A percentile compares a stretch with the other conserved stretches of the same genome.
phyloP scores from a whole-genome alignment of 2,888 invertebrate species.

The Harpagoxenus sublaevis region DNA sequence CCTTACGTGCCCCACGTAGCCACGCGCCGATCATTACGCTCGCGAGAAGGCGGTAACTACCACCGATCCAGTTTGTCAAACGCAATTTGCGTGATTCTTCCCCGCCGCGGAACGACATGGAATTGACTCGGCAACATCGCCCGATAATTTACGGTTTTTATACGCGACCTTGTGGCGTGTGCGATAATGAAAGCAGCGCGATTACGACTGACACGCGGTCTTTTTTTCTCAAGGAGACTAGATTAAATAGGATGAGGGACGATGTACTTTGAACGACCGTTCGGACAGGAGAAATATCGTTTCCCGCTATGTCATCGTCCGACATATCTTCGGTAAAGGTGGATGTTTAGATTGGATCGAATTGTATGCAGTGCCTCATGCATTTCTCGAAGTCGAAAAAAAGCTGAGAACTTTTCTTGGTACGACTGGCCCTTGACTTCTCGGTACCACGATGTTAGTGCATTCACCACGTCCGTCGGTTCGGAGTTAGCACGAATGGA shows the following conservation, averaged over 20 bases:
- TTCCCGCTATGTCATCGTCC: not conserved
- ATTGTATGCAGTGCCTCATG: not conserved
- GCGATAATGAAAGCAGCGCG: conserved; percentile 21
- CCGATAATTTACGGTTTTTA: conserved; percentile 40
- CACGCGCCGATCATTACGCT: conserved; percentile 59
- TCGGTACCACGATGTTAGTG: conserved; percentile 21
- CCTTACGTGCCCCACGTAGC: conserved; percentile 39
- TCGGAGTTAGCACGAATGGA: conserved; percentile 72
- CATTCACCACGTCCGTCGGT: conserved; percentile 44
- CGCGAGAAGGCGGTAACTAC: conserved; percentile 54
- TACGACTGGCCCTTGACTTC: conserved; percentile 48
- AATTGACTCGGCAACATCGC: conserved; percentile 20
- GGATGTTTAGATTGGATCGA: conserved; percentile 4
- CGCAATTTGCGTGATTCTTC: conserved; percentile 64
- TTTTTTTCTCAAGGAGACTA: not conserved
- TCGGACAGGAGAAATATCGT: conserved; percentile 26
- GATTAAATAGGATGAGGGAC: not conserved
- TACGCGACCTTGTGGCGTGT: not conserved
- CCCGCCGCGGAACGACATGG: conserved; percentile 16
- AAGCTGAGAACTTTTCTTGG: conserved; percentile 24
- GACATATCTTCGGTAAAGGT: not conserved
- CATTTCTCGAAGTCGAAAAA: conserved; percentile 29
- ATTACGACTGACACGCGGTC: not conserved
- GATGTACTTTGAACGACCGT: not conserved
- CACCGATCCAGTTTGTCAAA: conserved; percentile 69